Evolutionary conservation across 1,140 invertebrate genomes (phyloP), one percentile per base, ranked within the genome.

Genomic region (Pogonus chalceus): DNA sequence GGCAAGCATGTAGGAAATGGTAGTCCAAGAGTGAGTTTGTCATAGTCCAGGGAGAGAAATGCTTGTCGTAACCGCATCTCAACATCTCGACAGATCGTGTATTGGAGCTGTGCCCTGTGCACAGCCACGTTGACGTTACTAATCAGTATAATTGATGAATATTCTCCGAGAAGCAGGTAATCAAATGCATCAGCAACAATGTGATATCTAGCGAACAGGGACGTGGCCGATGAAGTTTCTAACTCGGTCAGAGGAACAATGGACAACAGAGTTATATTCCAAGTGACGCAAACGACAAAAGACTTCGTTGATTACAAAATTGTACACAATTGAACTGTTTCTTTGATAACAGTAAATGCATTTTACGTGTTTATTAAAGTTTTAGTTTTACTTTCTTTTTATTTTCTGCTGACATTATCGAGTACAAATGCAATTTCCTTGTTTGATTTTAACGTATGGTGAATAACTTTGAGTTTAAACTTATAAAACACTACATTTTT

Each of bases 291-390:
- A 31, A 14, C 14, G 14, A 31, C 26, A 31, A 31, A 31, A 31
- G 14, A 4, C 26, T 31, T n/a, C n/a, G n/a, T n/a, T n/a, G n/a
- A n/a, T n/a, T 31, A 14, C 26, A 31, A 7, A 31, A 31, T 7
- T 31, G 26, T 31, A 31, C n/a, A n/a, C 7, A 31, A 31, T 31
- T 31, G 7, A 31, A 31, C 26, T 31, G 26, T 31, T 31, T 31
- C 26, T 31, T 4, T 14, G 14, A 7, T 31, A 14, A 4, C 14
- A 14, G 26, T 31, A 43, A 43, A 43, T 43, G 37, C 37, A 43
- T 43, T 43, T 43, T 43, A 43, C 37, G 37, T 43, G 37, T 43
- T 43, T 43, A 43, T 43, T 43, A 43, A 43, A n/a, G 18, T 12
- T 18, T 43, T 9, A 4, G 7, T 43, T 18, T 9, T 43, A 18